Evolutionary conservation across 2,113 vertebrate species (phyloP).

Genomic region (Noctilio leporinus): DNA sequence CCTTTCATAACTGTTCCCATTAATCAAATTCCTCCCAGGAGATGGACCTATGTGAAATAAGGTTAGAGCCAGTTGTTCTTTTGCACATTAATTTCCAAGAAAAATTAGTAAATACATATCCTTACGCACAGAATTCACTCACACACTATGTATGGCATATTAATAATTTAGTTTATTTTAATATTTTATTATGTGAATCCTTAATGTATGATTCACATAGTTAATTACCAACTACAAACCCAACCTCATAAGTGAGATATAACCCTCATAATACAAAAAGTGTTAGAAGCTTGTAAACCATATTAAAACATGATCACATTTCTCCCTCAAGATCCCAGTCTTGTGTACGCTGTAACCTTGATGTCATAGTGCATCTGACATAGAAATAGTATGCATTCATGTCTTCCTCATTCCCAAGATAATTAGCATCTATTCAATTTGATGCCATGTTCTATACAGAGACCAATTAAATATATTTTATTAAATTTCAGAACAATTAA

Average conservation of each 20-base stretch:
- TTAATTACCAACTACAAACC: slow-evolving; percentile 44
- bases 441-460: neutral
- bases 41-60: neutral
- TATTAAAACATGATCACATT: neutral
- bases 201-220: slow-evolving; percentile 25
- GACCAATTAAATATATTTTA: neutral
- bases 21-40: slow-evolving; percentile 40
- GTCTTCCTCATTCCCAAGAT: slow-evolving; percentile 13
- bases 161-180: slow-evolving; percentile 62
- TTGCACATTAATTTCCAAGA: neutral
- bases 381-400: slow-evolving; percentile 21
- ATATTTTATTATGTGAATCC: slow-evolving; percentile 56
- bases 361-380: slow-evolving; percentile 49
- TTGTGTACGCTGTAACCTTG: neutral
- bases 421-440: neutral
- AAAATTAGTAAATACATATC: slow-evolving; percentile 48
- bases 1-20: neutral
- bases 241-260: slow-evolving; percentile 44
- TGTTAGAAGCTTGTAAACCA: slow-evolving; percentile 57
- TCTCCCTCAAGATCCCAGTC: neutral
- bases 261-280: slow-evolving; percentile 47
- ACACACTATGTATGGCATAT: neutral
- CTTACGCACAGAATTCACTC: neutral
- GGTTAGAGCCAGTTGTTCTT: neutral
- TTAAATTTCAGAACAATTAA: slow-evolving; percentile 58